These are phyloP conservation scores for Cygnus atratus DNA, from an alignment of 2,113 vertebrate genomes.

Conservation along the genomic window DNA sequence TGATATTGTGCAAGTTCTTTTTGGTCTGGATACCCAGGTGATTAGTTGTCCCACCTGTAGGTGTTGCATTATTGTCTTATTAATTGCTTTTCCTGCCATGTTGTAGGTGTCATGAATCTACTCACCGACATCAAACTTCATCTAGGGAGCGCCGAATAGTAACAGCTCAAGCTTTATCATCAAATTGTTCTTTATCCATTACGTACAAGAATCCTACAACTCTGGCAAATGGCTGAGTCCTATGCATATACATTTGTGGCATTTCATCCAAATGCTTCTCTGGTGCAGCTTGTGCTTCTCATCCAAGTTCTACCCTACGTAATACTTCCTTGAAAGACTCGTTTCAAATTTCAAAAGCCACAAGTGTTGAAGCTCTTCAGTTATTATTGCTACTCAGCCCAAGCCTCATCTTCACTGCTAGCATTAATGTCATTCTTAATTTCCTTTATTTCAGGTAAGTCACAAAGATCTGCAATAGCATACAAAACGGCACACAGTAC, in stretches of 20 bases:
- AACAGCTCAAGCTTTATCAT: background rate
- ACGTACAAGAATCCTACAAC: background rate
- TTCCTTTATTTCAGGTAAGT: background rate
- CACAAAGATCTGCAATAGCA: accelerated
- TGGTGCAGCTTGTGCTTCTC: background rate
- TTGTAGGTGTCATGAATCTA: background rate
- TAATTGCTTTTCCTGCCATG: background rate
- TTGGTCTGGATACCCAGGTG: background rate
- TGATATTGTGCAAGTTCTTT: background rate
- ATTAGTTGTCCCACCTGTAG: background rate
- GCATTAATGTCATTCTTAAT: background rate
- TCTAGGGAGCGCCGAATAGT: background rate
- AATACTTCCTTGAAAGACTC: background rate
- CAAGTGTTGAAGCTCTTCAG: background rate
- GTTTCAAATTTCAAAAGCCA: background rate
- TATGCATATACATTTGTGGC: background rate
- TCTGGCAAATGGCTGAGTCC: background rate
- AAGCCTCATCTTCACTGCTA: background rate
- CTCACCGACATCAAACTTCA: background rate
- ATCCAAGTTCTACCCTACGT: background rate
- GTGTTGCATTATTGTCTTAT: background rate
- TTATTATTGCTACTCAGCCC: background rate
- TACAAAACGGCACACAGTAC: background rate
- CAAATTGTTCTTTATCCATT: conserved; percentile 10
- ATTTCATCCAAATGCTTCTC: background rate